Evolutionary conservation across 2,113 vertebrate genomes (phyloP).

Genomic region (Pomatostomus ruficeps): DNA sequence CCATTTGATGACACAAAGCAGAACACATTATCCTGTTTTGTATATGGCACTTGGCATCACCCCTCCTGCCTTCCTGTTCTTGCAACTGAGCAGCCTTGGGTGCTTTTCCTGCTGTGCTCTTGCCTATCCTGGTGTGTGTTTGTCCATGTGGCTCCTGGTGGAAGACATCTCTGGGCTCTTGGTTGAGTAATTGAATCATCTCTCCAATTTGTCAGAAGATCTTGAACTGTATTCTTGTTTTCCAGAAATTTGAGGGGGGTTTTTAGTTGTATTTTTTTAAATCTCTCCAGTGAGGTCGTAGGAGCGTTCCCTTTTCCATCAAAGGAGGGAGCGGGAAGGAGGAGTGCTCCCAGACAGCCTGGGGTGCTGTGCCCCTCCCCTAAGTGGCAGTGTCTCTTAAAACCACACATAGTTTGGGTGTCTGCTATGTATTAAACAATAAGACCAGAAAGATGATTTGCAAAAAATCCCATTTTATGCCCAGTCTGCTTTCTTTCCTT

Average conservation of each 20-base stretch:
- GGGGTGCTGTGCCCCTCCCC: neutral
- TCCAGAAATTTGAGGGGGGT: rapidly evolving
- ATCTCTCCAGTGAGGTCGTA: rapidly evolving
- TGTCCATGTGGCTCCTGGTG: neutral
- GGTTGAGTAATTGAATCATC: neutral
- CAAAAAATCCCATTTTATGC: neutral
- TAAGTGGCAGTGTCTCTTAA: neutral
- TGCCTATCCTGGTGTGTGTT: neutral
- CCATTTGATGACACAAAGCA: neutral
- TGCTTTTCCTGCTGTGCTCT: neutral
- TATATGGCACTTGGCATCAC: rapidly evolving
- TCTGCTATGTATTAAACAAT: neutral
- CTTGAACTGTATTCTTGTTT: neutral
- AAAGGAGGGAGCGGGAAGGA: neutral
- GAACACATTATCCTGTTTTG: neutral
- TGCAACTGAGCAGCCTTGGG: neutral
- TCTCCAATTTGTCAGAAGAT: neutral
- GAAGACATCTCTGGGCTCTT: neutral
- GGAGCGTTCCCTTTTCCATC: neutral
- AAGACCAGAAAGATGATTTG: neutral
- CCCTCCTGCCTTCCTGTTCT: neutral
- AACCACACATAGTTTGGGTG: neutral
- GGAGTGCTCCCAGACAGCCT: neutral
- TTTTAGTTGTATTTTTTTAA: neutral
- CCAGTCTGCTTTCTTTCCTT: neutral